phyloP scores from a whole-genome alignment of 2,888 invertebrate genomes.

The Eupithecia centaureata region DNA sequence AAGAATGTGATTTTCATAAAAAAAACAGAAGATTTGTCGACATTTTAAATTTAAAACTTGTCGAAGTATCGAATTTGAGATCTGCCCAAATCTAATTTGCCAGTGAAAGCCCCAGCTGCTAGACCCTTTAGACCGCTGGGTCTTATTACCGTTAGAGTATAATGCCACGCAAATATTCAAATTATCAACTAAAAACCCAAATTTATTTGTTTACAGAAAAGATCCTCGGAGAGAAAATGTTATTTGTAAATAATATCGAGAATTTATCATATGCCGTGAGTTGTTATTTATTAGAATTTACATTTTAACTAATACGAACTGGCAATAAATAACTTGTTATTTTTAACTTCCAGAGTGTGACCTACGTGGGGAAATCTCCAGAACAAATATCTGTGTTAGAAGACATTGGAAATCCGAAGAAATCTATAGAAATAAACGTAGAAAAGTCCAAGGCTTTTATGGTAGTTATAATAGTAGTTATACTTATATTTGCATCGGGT shows the following conservation, averaged over 20 bases:
- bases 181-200: slow-evolving; percentile 1
- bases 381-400: slow-evolving; percentile 54
- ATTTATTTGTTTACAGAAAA: slow-evolving; percentile 61
- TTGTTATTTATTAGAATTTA: slow-evolving; percentile 27
- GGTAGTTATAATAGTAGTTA: slow-evolving; percentile 52
- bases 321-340: slow-evolving; percentile 26
- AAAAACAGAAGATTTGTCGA: no score
- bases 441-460: slow-evolving; percentile 50
- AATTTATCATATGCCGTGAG: slow-evolving; percentile 69
- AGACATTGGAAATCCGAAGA: slow-evolving; percentile 14
- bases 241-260: slow-evolving; percentile 64
- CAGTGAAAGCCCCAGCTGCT: no score
- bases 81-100: no score
- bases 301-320: slow-evolving; percentile 16
- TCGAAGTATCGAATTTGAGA: no score
- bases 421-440: slow-evolving; percentile 18
- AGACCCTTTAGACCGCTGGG: neutral
- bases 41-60: no score
- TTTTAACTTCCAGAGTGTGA: slow-evolving; percentile 62
- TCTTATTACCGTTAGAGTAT: neutral
- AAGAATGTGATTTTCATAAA: no score
- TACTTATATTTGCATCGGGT: slow-evolving; percentile 56
- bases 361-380: slow-evolving; percentile 58
- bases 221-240: slow-evolving; percentile 71
- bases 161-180: neutral